phyloP scores from a whole-genome alignment of 1,140 invertebrate species.

The Drosophila leontia region DNA sequence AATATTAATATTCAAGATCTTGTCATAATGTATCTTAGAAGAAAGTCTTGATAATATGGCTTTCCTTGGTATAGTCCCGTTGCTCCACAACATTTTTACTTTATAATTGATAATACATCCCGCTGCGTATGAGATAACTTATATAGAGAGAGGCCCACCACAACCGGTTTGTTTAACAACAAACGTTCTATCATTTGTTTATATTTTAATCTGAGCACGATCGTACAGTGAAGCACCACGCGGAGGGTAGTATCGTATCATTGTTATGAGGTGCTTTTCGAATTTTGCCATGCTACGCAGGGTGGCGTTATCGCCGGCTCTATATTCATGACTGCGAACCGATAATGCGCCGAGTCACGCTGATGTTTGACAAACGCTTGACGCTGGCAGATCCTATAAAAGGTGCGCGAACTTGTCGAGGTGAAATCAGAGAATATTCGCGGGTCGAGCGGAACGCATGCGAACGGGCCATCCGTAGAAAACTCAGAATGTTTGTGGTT shows the following conservation, averaged over 20 bases:
- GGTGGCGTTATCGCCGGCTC: constrained; percentile 5
- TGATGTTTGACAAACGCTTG: constrained; percentile 9
- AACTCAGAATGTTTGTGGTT: constrained; percentile 48
- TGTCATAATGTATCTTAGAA: neutral
- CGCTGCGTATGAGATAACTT: neutral
- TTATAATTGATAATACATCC: neutral
- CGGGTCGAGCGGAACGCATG: neutral
- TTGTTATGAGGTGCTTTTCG: neutral
- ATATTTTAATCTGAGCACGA: constrained; percentile 6
- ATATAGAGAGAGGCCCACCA: too few relatives aligned
- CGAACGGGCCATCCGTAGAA: neutral
- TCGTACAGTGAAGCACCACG: neutral
- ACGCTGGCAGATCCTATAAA: constrained; percentile 3
- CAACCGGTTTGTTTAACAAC: constrained; percentile 34
- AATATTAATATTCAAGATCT: too few relatives aligned
- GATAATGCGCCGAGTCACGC: constrained; percentile 4
- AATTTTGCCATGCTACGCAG: neutral
- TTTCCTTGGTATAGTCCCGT: neutral
- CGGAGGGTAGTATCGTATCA: neutral
- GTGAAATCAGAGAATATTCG: neutral
- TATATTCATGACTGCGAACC: constrained; percentile 18
- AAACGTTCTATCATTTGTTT: constrained; percentile 27
- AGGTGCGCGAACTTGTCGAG: neutral
- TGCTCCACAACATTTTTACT: neutral
- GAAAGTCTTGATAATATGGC: neutral